A percentile compares a stretch with the other conserved stretches of the same genome.
Conservation (phyloP, 2,888 invertebrate genomes). For the Nomada ferruginata region DNA sequence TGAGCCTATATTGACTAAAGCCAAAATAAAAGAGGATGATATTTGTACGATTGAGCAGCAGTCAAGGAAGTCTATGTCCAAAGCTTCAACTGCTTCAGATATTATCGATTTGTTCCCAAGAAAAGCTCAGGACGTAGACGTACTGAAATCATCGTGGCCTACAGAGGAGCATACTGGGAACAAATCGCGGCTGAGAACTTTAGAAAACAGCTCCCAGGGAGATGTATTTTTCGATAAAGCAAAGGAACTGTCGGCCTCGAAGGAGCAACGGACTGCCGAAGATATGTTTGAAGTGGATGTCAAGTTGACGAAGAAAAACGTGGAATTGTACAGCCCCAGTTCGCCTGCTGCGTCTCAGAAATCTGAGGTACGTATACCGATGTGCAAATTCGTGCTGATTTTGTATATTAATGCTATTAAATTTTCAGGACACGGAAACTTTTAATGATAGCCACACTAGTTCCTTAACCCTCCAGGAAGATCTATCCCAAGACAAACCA, state of each 20-base stretch:
- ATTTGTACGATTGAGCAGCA: slow-evolving; percentile 31
- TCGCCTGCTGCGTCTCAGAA: slow-evolving; percentile 79
- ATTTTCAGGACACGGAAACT: slow-evolving; percentile 48
- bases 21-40: slow-evolving; percentile 37
- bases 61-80: slow-evolving; percentile 20
- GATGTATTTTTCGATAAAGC: slow-evolving; percentile 42
- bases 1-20: slow-evolving; percentile 38
- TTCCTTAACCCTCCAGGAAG: slow-evolving; percentile 21
- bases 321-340: slow-evolving; percentile 77
- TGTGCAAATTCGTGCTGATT: background rate
- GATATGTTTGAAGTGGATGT: slow-evolving; percentile 56
- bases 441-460: slow-evolving; percentile 44
- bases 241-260: slow-evolving; percentile 25
- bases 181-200: slow-evolving; percentile 9
- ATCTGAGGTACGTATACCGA: slow-evolving; percentile 69
- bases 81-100: slow-evolving; percentile 31
- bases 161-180: slow-evolving; percentile 34
- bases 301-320: slow-evolving; percentile 61
- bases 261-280: slow-evolving; percentile 33
- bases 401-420: background rate
- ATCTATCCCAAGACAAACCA: slow-evolving; percentile 17
- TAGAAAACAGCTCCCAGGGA: slow-evolving; percentile 29
- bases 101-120: slow-evolving; percentile 53
- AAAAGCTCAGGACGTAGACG: slow-evolving; percentile 53
- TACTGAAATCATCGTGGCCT: slow-evolving; percentile 56